Conservation (phyloP, 2,113 vertebrate species). For the Leptobrachium ailaonicum region DNA sequence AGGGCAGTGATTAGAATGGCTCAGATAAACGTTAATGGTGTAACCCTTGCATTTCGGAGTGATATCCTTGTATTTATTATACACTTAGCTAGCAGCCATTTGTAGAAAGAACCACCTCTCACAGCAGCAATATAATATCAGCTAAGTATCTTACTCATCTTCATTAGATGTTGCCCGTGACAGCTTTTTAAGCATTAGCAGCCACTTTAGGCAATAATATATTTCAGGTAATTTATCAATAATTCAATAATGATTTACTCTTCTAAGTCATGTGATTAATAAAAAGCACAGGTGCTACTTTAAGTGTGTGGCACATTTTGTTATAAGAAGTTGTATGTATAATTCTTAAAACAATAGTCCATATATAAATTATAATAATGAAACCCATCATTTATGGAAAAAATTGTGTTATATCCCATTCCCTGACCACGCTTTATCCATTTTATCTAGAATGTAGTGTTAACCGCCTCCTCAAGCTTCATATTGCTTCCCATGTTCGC, state of each 20-base stretch:
- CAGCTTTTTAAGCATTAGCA: conserved; percentile 18
- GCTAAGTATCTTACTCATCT: conserved; percentile 33
- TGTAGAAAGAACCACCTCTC: conserved; percentile 19
- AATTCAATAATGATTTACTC: neutral
- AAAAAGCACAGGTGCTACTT: too few species aligned
- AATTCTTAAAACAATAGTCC: too few species aligned
- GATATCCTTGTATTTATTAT: conserved; percentile 29
- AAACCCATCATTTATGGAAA: too few species aligned
- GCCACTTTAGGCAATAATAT: conserved; percentile 18
- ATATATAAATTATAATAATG: too few species aligned
- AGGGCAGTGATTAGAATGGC: neutral
- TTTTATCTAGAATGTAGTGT: too few species aligned
- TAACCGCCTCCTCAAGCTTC: too few species aligned
- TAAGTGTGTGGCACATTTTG: too few species aligned
- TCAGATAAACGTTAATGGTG: neutral
- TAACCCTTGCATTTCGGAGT: conserved; percentile 25
- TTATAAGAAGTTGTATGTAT: too few species aligned
- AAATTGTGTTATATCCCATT: too few species aligned
- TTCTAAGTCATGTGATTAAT: neutral
- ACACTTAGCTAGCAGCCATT: conserved; percentile 18
- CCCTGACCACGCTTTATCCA: too few species aligned
- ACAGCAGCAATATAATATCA: conserved; percentile 18
- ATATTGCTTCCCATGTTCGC: too few species aligned
- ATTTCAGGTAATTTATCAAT: conserved; percentile 17
- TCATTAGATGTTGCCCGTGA: conserved; percentile 26